These are phyloP conservation scores for Dioctria rufipes DNA, from an alignment of 2,888 invertebrate species.

Conservation along the genomic window DNA sequence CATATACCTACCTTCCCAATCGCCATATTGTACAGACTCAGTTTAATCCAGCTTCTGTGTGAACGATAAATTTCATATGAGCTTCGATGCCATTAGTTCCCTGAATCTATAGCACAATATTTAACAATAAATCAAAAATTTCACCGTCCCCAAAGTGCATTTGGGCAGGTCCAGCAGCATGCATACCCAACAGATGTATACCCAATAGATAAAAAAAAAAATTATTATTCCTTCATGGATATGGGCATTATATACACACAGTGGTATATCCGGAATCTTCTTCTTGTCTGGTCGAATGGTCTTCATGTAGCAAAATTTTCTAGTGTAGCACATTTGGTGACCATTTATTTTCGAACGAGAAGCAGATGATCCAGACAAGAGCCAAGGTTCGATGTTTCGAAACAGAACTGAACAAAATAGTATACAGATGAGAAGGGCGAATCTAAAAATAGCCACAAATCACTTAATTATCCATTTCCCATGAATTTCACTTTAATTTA, in stretches of 20 bases:
- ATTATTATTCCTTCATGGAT: background rate
- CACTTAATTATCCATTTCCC: background rate
- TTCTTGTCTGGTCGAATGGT: background rate
- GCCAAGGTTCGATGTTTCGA: too few species aligned
- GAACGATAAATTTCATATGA: constrained; percentile 8
- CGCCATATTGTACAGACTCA: background rate
- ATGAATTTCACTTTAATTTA: constrained; percentile 4
- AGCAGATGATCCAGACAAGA: too few species aligned
- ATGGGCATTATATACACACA: background rate
- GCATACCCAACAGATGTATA: background rate
- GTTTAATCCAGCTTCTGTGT: background rate
- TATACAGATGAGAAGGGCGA: background rate
- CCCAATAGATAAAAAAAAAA: constrained; percentile 1
- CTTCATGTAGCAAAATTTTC: background rate
- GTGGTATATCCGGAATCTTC: background rate
- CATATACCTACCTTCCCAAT: background rate
- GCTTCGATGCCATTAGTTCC: background rate
- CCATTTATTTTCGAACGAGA: background rate
- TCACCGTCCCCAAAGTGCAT: background rate
- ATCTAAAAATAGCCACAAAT: constrained; percentile 12
- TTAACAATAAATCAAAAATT: constrained; percentile 11
- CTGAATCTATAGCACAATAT: background rate
- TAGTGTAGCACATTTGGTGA: background rate
- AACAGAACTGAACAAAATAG: too few species aligned
- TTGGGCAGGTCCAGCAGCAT: background rate